Percentiles rank a stretch among this genome's conserved stretches.
phyloP scores from a whole-genome alignment of 2,888 invertebrate genomes.

The Asteroscopus sphinx region DNA sequence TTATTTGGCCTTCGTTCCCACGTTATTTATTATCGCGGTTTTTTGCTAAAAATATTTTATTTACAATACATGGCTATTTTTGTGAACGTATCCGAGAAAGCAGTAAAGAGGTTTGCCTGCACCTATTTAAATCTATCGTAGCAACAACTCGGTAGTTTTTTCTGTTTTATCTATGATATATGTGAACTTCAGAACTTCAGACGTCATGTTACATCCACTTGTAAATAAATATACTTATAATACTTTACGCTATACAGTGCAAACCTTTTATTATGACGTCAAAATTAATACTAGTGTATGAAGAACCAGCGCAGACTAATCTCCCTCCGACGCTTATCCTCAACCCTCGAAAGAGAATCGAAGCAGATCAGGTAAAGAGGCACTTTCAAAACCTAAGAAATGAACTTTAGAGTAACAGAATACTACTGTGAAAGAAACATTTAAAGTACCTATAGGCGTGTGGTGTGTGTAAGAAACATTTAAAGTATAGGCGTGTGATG shows the following conservation, averaged over 20 bases:
- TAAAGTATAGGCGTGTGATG: too few species aligned
- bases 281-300: neutral
- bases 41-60: constrained; percentile 66
- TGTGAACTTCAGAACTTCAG: too few species aligned
- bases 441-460: too few species aligned
- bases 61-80: constrained; percentile 59
- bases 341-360: constrained; percentile 62
- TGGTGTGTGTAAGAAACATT: too few species aligned
- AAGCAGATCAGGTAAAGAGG: constrained; percentile 61
- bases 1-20: constrained; percentile 66
- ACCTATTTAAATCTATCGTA: constrained; percentile 24
- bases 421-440: too few species aligned
- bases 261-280: constrained; percentile 5
- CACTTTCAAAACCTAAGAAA: too few species aligned
- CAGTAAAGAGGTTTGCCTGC: constrained; percentile 45
- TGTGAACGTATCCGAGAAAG: constrained; percentile 49
- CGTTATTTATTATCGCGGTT: constrained; percentile 64
- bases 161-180: constrained; percentile 29
- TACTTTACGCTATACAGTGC: neutral
- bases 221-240: constrained; percentile 14
- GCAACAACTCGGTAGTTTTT: constrained; percentile 19
- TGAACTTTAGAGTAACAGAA: too few species aligned
- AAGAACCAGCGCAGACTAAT: neutral
- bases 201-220: constrained; percentile 18
- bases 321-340: constrained; percentile 16